phyloP scores from a whole-genome alignment of 2,113 vertebrate genomes.

The Zosterops borbonicus region DNA sequence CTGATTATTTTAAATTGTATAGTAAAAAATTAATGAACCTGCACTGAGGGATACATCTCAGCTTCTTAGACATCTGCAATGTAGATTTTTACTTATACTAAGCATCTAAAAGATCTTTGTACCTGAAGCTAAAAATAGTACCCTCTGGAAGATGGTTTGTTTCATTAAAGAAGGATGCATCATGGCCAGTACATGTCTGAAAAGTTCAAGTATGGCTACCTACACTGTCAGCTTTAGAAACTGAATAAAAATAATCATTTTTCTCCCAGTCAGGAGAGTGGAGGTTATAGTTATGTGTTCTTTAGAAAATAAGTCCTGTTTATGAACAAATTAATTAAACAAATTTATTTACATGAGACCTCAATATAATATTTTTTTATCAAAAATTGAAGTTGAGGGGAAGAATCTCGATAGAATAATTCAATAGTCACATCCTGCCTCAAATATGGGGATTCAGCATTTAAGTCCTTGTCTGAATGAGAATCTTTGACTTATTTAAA shows the following conservation, averaged over 20 bases:
- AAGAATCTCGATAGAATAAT: background rate
- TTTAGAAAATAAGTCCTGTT: background rate
- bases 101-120: background rate
- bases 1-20: background rate
- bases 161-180: background rate
- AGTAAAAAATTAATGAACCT: background rate
- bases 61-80: background rate
- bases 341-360: background rate
- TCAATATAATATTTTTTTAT: background rate
- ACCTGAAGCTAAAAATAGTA: background rate
- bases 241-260: background rate
- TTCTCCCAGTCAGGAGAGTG: background rate
- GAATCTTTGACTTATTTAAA: background rate
- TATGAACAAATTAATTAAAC: background rate
- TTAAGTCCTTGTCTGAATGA: background rate
- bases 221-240: background rate
- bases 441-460: background rate
- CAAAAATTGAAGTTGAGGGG: fast-evolving
- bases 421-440: background rate
- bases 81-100: background rate
- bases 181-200: background rate
- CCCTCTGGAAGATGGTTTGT: background rate
- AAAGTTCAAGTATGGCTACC: background rate
- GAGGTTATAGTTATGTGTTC: background rate
- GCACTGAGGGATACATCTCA: background rate